Conservation (phyloP, 2,888 invertebrate species). For the Dicyrtomina minuta region DNA sequence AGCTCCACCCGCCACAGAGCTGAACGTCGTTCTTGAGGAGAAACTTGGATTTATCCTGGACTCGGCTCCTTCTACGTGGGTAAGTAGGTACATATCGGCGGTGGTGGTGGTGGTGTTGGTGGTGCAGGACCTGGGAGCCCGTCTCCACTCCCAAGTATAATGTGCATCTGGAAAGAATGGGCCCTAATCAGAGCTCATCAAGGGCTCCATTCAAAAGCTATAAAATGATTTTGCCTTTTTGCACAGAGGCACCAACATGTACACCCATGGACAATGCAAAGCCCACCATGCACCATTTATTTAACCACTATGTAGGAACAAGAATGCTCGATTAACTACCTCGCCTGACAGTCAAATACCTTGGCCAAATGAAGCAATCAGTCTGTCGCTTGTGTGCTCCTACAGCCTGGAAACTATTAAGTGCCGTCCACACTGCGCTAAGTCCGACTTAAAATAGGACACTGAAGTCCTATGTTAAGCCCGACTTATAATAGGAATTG, state of each 20-base stretch:
- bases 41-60: too few species aligned
- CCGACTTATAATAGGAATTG: too few species aligned
- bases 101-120: neutral
- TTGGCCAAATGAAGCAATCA: slow-evolving; percentile 39
- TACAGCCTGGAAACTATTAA: slow-evolving; percentile 29
- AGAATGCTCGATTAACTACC: slow-evolving; percentile 36
- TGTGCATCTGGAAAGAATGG: slow-evolving; percentile 35
- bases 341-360: slow-evolving; percentile 35
- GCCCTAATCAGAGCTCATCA: slow-evolving; percentile 42
- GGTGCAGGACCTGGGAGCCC: neutral
- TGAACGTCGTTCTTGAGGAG: neutral
- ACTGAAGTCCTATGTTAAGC: too few species aligned
- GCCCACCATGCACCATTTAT: slow-evolving; percentile 25
- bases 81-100: too few species aligned
- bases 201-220: slow-evolving; percentile 38
- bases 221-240: slow-evolving; percentile 34
- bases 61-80: neutral
- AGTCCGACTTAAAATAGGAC: too few species aligned
- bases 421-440: too few species aligned
- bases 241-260: slow-evolving; percentile 16
- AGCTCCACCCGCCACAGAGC: slow-evolving; percentile 11
- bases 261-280: slow-evolving; percentile 22
- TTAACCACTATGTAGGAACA: slow-evolving; percentile 29
- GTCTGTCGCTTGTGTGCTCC: slow-evolving; percentile 20
- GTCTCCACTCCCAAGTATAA: slow-evolving; percentile 4